Percentiles rank a stretch among this genome's conserved stretches.
Conservation (phyloP, 2,888 invertebrate genomes). For the Spilosoma lubricipeda region DNA sequence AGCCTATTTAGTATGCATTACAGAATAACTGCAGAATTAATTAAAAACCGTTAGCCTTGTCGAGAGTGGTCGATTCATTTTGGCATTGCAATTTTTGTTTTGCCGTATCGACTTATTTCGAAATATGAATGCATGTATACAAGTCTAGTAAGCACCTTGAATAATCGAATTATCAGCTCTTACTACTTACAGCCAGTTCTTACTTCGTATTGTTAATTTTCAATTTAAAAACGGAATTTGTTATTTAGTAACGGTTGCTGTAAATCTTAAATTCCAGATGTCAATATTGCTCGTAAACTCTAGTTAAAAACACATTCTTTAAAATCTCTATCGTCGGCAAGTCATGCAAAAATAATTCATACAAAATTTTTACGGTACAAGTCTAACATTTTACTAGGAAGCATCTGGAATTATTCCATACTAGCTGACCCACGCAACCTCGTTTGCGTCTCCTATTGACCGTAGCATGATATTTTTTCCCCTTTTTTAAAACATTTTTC, state of each 20-base stretch:
- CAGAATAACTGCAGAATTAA: conserved; percentile 4
- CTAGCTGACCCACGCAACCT: too few relatives aligned
- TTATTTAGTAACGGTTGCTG: background rate
- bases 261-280: background rate
- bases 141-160: conserved; percentile 27
- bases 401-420: too few relatives aligned
- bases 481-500: too few relatives aligned
- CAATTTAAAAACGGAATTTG: background rate
- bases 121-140: conserved; percentile 27
- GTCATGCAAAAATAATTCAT: background rate
- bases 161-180: conserved; percentile 16
- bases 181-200: too few relatives aligned
- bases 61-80: conserved; percentile 18
- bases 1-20: conserved; percentile 10
- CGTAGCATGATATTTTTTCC: too few relatives aligned
- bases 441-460: too few relatives aligned
- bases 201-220: background rate
- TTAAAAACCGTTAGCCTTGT: conserved; percentile 32
- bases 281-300: background rate
- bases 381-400: too few relatives aligned
- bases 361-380: too few relatives aligned
- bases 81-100: conserved; percentile 25
- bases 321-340: background rate
- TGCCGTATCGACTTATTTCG: conserved; percentile 19
- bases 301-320: background rate